Evolutionary conservation across 2,888 invertebrate species (phyloP).

Genomic region (Brachyptera putata): DNA sequence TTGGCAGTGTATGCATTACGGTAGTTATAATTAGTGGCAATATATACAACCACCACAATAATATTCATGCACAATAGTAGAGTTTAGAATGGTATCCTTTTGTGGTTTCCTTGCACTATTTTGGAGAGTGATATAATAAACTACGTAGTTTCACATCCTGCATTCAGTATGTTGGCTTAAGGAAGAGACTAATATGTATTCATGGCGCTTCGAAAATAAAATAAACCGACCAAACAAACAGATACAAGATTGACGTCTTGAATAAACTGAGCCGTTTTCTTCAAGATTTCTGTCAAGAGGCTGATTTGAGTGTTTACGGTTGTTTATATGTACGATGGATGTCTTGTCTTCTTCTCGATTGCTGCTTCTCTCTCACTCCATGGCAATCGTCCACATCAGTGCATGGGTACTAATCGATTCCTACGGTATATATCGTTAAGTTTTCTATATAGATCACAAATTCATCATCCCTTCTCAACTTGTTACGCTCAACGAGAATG

Average conservation of each 20-base stretch:
- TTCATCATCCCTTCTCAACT: too few species aligned
- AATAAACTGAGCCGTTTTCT: conserved; percentile 20
- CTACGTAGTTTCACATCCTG: background rate
- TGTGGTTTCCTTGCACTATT: conserved; percentile 23
- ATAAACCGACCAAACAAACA: background rate
- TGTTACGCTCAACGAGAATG: background rate
- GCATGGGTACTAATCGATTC: too few species aligned
- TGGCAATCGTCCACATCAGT: background rate
- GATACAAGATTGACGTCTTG: conserved; percentile 7
- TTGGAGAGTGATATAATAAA: conserved; percentile 25
- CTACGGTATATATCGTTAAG: too few species aligned
- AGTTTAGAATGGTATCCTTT: conserved; percentile 7
- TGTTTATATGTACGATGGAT: background rate
- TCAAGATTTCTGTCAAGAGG: conserved; percentile 10
- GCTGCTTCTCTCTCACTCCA: conserved; percentile 19
- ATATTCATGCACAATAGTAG: conserved; percentile 23
- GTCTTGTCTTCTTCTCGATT: background rate
- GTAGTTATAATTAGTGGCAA: conserved; percentile 33
- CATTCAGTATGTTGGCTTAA: background rate
- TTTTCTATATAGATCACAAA: too few species aligned
- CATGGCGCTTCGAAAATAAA: background rate
- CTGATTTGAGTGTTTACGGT: background rate
- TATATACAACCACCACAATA: conserved; percentile 27
- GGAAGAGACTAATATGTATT: background rate
- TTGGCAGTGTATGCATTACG: conserved; percentile 34